Evolutionary conservation across 2,888 invertebrate genomes (phyloP).

Genomic region (Glaucopsyche alexis): DNA sequence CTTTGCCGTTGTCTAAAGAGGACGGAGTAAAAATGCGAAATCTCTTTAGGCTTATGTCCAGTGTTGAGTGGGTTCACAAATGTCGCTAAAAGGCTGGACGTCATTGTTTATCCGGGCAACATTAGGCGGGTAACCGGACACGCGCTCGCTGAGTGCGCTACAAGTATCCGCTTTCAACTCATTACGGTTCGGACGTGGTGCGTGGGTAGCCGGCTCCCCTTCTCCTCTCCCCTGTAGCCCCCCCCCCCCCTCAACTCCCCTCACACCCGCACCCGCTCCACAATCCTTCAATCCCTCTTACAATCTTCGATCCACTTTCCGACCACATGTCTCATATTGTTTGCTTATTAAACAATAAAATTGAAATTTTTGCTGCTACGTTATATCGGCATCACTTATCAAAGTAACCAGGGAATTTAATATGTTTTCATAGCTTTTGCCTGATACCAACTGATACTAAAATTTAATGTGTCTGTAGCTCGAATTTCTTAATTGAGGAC

Average conservation of each 20-base stretch:
- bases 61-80: conserved; percentile 79
- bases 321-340: conserved; percentile 69
- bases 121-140: conserved; percentile 81
- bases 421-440: conserved; percentile 5
- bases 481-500: background rate
- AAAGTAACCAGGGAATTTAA: conserved; percentile 15
- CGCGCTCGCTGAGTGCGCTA: conserved; percentile 79
- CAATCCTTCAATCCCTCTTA: conserved; percentile 74
- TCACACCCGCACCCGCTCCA: conserved; percentile 43
- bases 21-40: conserved; percentile 69
- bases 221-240: conserved; percentile 39
- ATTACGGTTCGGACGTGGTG: conserved; percentile 78
- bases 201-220: conserved; percentile 59
- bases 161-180: conserved; percentile 81
- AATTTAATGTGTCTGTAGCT: background rate
- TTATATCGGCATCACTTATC: conserved; percentile 6
- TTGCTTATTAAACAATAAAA: conserved; percentile 53
- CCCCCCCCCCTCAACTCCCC: conserved; percentile 42
- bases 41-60: conserved; percentile 78
- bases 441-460: background rate
- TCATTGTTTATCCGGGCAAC: conserved; percentile 80
- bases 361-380: conserved; percentile 28
- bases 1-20: conserved; percentile 56
- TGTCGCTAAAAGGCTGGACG: conserved; percentile 80
- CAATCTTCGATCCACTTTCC: conserved; percentile 77